Evolutionary conservation across 2,113 vertebrate species (phyloP), one percentile per base, ranked within the genome.

Genomic region (Chrysochloris asiatica): DNA sequence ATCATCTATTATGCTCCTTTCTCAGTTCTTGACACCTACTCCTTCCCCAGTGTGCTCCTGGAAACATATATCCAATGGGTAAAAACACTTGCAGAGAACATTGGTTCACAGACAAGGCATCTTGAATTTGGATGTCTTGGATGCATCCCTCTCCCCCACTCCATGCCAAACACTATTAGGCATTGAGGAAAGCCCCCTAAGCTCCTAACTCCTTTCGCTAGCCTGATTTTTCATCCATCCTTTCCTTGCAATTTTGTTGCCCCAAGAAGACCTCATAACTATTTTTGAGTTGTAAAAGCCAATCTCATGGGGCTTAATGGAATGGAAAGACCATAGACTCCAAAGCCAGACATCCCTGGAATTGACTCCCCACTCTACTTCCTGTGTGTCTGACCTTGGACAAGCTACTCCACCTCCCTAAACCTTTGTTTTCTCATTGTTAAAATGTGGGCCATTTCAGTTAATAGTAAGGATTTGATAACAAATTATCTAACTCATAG

Each of bases 201-300:
- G 30, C 26, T 59, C 30, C 67, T 71, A 72, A 26, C 21, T 59
- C 59, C 43, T 84, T 52, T 88, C 52, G 21, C 12, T 59, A 7
- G 47, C 21, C 30, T 69, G 28, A 41, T 6, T 56, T 85, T 81
- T 88, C 48, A 36, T 90, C 14, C 38, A n/a, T 50, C 45, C 43
- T 85, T 90, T 63, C 54, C 59, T 89, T 84, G 76, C 73, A 56
- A 28, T 72, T 89, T 92, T 94, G 59, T 82, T 84, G 45, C 33
- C 52, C 59, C 45, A 91, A 88, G 47, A 88, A 86, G 47, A 69
- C 8, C 30, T 83, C 28, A 33, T 82, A n/a, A n/a, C 4, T 75
- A 67, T 92, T 83, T 41, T 28, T 67, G 33, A 38, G 33, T 85
- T 88, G 30, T 50, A 75, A 91, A 65, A 52, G 48, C 28, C 56